A percentile compares a stretch with the other conserved stretches of the same genome.
phyloP scores from a whole-genome alignment of 1,140 invertebrate species.

The Brachionus angularis region DNA sequence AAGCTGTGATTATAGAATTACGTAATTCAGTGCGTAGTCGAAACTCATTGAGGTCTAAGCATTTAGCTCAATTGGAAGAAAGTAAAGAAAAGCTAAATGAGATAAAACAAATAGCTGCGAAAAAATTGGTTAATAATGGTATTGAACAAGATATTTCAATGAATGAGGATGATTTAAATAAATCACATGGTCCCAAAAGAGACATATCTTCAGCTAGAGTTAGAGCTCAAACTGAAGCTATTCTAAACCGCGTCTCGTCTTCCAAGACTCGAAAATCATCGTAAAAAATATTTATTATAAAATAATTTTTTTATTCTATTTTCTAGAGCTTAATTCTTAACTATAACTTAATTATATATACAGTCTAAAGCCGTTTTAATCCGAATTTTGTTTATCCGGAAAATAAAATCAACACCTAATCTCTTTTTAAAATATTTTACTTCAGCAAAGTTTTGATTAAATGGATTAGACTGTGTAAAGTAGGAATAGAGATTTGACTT shows the following conservation, averaged over 20 bases:
- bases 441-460: no score
- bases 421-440: no score
- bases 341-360: no score
- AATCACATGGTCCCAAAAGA: constrained; percentile 8
- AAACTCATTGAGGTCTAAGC: constrained; percentile 31
- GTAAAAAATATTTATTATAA: neutral
- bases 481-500: no score
- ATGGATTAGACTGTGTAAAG: no score
- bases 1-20: constrained; percentile 6
- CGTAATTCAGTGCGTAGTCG: constrained; percentile 16
- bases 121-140: constrained; percentile 26
- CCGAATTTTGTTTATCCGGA: neutral
- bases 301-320: neutral
- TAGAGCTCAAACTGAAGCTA: neutral
- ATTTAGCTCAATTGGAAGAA: constrained; percentile 35
- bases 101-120: neutral
- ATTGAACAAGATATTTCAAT: constrained; percentile 17
- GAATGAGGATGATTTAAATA: constrained; percentile 1
- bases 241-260: constrained; percentile 12
- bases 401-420: no score
- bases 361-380: no score
- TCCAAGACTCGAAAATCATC: constrained; percentile 19
- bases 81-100: constrained; percentile 31
- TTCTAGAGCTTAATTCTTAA: no score
- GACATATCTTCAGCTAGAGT: constrained; percentile 1